A percentile compares a stretch with the other conserved stretches of the same genome.
Conservation (phyloP, 2,888 invertebrate genomes). For the Pherbina coryleti region DNA sequence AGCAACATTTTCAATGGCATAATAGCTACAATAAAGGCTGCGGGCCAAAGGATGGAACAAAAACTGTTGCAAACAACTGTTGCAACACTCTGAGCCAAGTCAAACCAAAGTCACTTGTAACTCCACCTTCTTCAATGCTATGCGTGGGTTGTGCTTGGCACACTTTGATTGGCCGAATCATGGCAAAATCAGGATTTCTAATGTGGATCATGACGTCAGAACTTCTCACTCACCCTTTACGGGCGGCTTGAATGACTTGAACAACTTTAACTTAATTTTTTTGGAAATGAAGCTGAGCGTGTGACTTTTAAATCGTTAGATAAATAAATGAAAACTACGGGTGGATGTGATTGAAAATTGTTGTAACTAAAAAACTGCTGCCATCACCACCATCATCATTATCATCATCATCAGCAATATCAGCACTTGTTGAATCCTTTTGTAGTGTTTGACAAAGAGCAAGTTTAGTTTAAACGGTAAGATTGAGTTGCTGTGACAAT, state of each 20-base stretch:
- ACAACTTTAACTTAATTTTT: constrained; percentile 17
- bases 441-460: constrained; percentile 44
- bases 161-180: constrained; percentile 70
- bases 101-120: not conserved
- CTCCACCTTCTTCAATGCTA: not conserved
- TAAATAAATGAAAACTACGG: constrained; percentile 28
- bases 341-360: constrained; percentile 19
- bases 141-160: constrained; percentile 35
- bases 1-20: not conserved
- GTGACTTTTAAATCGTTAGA: constrained; percentile 30
- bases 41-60: not conserved
- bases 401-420: constrained; percentile 1
- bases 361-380: constrained; percentile 14
- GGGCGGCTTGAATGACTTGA: not conserved
- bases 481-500: not conserved
- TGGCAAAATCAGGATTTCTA: constrained; percentile 64
- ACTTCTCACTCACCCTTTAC: constrained; percentile 47
- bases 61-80: not conserved
- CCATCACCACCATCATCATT: not conserved
- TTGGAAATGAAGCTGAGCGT: constrained; percentile 21
- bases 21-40: constrained; percentile 62
- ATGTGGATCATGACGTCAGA: constrained; percentile 48
- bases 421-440: constrained; percentile 25
- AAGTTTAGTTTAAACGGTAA: constrained; percentile 46
- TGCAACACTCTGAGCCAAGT: not conserved